phyloP scores from a whole-genome alignment of 2,113 vertebrate species.

The cattle (Bos taurus) region ARS-UCD2.0 NC_037330.1:15752001-15752500 shows the following conservation, averaged over 20 bases:
- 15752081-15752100: not conserved
- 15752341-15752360: not conserved
- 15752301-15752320: not conserved
- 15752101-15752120: accelerated
- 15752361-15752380: not conserved
- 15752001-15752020: not conserved
- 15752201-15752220: not conserved
- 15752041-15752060: not conserved
- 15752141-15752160: not conserved
- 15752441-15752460: not conserved
- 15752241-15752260: not conserved
- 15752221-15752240: accelerated
- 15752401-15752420: accelerated
- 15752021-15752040: not conserved
- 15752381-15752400: not conserved
- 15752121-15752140: not conserved
- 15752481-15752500: not conserved
- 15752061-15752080: not conserved
- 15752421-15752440: not conserved
- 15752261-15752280: not conserved
- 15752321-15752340: not conserved
- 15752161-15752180: not conserved
- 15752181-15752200: not conserved
- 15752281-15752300: not conserved
- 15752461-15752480: not conserved